Percentiles rank a stretch among this genome's conserved stretches.
Evolutionary conservation across 2,797 vertebrate genomes (phyloP).

Genomic region (Morelia viridis): DNA sequence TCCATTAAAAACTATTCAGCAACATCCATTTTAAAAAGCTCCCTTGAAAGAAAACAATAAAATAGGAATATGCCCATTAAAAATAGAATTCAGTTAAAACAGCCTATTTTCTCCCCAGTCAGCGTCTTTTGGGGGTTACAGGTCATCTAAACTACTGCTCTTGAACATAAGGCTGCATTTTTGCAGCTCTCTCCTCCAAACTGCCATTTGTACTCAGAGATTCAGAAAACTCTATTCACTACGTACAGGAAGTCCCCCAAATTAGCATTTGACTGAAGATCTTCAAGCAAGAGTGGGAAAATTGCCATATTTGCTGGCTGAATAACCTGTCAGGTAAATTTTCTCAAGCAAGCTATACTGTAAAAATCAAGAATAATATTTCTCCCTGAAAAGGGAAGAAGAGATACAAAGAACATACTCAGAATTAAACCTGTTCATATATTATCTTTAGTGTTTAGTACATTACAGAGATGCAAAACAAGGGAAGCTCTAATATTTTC

Average conservation of each 20-base stretch:
- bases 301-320: neutral
- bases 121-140: neutral
- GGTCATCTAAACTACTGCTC: neutral
- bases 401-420: neutral
- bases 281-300: neutral
- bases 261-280: neutral
- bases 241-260: neutral
- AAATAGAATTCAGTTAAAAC: neutral
- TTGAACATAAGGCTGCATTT: neutral
- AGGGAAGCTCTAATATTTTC: neutral
- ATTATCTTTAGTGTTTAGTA: too few relatives aligned
- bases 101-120: neutral
- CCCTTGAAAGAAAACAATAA: neutral
- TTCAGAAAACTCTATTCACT: neutral
- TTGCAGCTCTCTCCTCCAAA: neutral
- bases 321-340: neutral
- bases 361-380: neutral
- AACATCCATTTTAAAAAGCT: neutral
- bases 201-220: neutral
- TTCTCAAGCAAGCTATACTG: neutral
- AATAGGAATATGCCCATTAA: neutral
- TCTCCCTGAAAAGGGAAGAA: neutral
- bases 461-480: too few relatives aligned
- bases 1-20: neutral
- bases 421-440: neutral